Conservation (phyloP, 2,888 invertebrate species). For the Drosophila koepferae region DNA sequence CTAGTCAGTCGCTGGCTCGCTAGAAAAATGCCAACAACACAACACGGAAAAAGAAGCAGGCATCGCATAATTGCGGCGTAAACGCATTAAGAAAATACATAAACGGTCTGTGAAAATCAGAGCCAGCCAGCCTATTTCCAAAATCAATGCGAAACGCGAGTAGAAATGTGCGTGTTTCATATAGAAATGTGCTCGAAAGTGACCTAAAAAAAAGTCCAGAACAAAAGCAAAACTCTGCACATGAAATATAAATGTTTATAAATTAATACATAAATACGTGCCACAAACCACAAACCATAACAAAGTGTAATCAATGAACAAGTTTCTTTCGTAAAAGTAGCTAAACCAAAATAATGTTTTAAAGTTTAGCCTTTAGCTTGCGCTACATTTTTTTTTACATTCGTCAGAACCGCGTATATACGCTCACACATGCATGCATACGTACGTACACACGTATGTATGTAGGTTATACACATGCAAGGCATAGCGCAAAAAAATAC, state of each 20-base stretch:
- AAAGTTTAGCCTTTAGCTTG: conserved; percentile 36
- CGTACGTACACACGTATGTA: conserved; percentile 18
- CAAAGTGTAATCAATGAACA: conserved; percentile 45
- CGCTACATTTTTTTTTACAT: conserved; percentile 43
- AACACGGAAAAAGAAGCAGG: conserved; percentile 50
- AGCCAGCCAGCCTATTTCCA: conserved; percentile 23
- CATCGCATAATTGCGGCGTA: conserved; percentile 61
- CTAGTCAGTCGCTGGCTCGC: conserved; percentile 53
- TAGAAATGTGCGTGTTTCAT: conserved; percentile 45
- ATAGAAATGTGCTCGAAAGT: conserved; percentile 44
- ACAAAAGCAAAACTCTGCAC: conserved; percentile 21
- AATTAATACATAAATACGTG: conserved; percentile 8
- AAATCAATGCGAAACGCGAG: conserved; percentile 39
- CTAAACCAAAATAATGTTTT: conserved; percentile 26
- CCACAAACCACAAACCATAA: conserved; percentile 37
- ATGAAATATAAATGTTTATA: conserved; percentile 29
- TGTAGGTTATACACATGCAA: conserved; percentile 61
- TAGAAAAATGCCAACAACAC: conserved; percentile 76
- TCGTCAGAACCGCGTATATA: conserved; percentile 47
- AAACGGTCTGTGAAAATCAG: conserved; percentile 50
- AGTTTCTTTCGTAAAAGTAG: conserved; percentile 7
- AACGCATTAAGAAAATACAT: conserved; percentile 41
- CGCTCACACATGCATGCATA: conserved; percentile 10
- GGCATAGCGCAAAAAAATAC: conserved; percentile 66
- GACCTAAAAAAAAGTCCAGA: conserved; percentile 46